Evolutionary conservation across 2,888 invertebrate genomes (phyloP), one percentile per base, ranked within the genome.

Genomic region (Ethmia dodecea): DNA sequence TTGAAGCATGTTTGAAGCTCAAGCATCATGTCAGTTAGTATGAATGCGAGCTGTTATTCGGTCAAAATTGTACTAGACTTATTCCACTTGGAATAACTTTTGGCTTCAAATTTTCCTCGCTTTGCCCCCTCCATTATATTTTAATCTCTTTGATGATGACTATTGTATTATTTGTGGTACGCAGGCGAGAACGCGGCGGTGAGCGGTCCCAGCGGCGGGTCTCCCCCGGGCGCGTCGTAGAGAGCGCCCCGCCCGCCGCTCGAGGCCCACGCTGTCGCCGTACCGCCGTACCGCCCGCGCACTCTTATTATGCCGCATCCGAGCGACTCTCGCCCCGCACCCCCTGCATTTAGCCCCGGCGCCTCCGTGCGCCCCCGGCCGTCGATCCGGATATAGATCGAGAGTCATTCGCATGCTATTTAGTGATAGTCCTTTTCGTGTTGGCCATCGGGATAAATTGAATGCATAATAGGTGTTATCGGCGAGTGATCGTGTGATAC

Each of bases 401-500:
- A 50, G 57, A 55, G 53, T 59, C 58, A 53, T 55, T 59, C 56
- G 60, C 66, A 64, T 61, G 73, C 69, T 65, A 62, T 58, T 66
- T 70, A 75, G 74, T 70, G 64, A 69, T 75, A 70, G 61, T 69
- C 62, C 60, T 65, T 69, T 70, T 74, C 68, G 64, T 71, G 70
- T 75, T 72, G 74, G 71, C 74, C 72, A 70, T 69, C 69, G 71
- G 69, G 67, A 67, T 68, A 64, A 68, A 67, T 66, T 69, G 60
- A 60, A 74, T 75, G 75, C 76, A 76, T 78, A 76, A 75, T 77
- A 76, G 72, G 69, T 74, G 74, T 75, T 70, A 66, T 71, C 75
- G 74, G 72, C 79, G 79, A 74, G 76, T 74, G 64, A 66, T 74
- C 73, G 77, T 74, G 79, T 77, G 79, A 77, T 77, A 77, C 72